Base-by-base conservation (phyloP, 2,888 invertebrate species). In the Ochropleura plecta region DNA sequence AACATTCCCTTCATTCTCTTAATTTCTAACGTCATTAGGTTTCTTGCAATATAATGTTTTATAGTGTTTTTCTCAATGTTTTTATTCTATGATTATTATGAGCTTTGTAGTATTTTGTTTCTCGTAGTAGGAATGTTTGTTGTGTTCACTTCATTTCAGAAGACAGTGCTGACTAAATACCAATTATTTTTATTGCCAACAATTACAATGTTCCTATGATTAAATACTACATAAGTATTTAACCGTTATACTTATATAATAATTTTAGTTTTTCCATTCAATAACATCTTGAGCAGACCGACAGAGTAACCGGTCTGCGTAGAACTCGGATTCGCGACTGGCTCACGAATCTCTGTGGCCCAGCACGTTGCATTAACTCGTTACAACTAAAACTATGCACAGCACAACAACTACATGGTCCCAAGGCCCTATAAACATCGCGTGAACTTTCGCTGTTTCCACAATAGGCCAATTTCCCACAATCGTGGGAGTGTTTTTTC, bases 401-500 rank as follows among this genome's bases (percentile, higher is more conserved):
- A 55, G 48, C 76, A 81, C 51, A n/a, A 68, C 74, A 79, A 78
- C 78, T 78, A 75, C 86, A 78, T 77, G 82, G 88, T 68, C 62
- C 81, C 87, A 87, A 88, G 85, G 88, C 82, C 88, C 83, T 86
- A 85, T 85, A 83, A 87, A 87, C 86, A 80, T 75, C 63, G 55
- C 70, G 72, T 64, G 74, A 81, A 88, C 87, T 87, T 88, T 87
- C 87, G 84, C 87, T 87, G 74, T 69, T 67, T 40, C 76, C 72
- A 87, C 87, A 85, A 85, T 85, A 85, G 78, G 82, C 74, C 71
- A 82, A 81, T 86, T 85, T 85, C 85, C 82, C 87, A 88, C 87
- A 85, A 84, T 76, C 88, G 89, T 89, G 83, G 66, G 82, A 89
- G 82, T 74, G 76, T 88, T 88, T 82, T 84, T 86, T 82, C 73